These are phyloP conservation scores for Xyliphius kryptos DNA, from an alignment of 2,113 vertebrate species.

Conservation along the genomic window DNA sequence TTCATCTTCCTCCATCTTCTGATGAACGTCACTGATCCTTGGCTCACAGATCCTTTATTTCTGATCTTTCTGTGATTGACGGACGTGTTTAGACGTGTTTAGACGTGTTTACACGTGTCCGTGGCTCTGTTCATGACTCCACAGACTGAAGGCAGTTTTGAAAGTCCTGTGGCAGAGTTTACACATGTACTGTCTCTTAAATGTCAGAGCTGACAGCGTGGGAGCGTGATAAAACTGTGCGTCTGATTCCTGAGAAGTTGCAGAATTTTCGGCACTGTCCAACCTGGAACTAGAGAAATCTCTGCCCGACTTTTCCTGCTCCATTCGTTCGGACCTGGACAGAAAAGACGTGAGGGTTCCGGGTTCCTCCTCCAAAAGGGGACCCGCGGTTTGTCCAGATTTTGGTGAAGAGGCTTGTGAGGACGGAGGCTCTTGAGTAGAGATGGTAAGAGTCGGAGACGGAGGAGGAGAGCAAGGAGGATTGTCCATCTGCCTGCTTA, in stretches of 20 bases:
- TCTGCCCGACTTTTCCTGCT: slow-evolving; percentile 63
- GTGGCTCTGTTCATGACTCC: slow-evolving; percentile 98
- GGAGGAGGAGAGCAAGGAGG: slow-evolving; percentile 74
- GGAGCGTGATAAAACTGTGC: slow-evolving; percentile 94
- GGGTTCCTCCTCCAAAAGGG: slow-evolving; percentile 50
- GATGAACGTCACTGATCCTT: too few relatives aligned
- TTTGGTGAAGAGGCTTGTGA: slow-evolving; percentile 53
- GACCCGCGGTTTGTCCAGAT: slow-evolving; percentile 30
- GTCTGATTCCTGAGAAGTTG: slow-evolving; percentile 83
- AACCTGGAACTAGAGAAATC: slow-evolving; percentile 58
- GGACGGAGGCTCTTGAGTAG: slow-evolving; percentile 53
- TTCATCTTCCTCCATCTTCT: too few relatives aligned
- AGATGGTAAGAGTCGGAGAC: slow-evolving; percentile 68
- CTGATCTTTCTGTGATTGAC: too few relatives aligned
- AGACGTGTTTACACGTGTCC: slow-evolving; percentile 61
- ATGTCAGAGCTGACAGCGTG: slow-evolving; percentile 88
- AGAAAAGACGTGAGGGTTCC: slow-evolving; percentile 49
- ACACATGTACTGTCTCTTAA: slow-evolving; percentile 97
- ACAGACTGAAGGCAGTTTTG: slow-evolving; percentile 95
- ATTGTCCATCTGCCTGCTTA: slow-evolving; percentile 68
- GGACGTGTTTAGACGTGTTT: too few relatives aligned
- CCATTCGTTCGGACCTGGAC: slow-evolving; percentile 69
- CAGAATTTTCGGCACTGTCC: slow-evolving; percentile 69
- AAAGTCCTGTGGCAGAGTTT: slow-evolving; percentile 97
- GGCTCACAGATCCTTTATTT: too few relatives aligned